Percentiles rank a stretch among this genome's conserved stretches.
Evolutionary conservation across 2,888 invertebrate species (phyloP).

Genomic region (Halocaridina rubra): DNA sequence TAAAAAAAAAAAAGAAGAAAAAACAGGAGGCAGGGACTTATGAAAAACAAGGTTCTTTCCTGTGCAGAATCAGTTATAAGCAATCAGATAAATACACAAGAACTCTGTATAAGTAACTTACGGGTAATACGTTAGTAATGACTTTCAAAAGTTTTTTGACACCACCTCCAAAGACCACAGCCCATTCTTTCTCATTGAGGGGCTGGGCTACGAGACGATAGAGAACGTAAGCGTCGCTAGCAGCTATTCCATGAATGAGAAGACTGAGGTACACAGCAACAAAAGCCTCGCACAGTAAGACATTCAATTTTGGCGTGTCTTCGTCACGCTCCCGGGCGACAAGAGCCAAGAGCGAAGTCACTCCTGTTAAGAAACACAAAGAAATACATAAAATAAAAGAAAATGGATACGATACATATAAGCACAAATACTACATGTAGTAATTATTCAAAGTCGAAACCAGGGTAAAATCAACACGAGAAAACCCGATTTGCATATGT

Average conservation of each 20-base stretch:
- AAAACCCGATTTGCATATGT: too few species aligned
- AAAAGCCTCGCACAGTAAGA: constrained; percentile 92
- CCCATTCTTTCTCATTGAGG: constrained; percentile 83
- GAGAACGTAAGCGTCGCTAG: constrained; percentile 88
- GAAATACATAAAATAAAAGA: too few species aligned
- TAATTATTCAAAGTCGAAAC: too few species aligned
- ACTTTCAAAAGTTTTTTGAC: constrained; percentile 86
- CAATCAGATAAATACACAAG: too few species aligned
- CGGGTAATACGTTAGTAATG: constrained; percentile 71
- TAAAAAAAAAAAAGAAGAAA: too few species aligned
- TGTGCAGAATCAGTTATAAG: too few species aligned
- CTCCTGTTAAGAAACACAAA: constrained; percentile 75
- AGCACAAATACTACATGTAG: too few species aligned
- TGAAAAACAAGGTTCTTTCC: too few species aligned
- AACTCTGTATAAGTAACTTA: constrained; percentile 10
- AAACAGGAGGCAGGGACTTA: too few species aligned
- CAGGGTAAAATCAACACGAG: too few species aligned
- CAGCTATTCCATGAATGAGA: constrained; percentile 90
- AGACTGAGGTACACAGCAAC: constrained; percentile 93
- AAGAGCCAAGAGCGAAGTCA: constrained; percentile 89
- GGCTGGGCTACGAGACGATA: constrained; percentile 87
- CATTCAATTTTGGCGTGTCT: constrained; percentile 89
- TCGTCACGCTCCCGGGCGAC: constrained; percentile 94
- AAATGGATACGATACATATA: too few species aligned
- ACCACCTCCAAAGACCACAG: constrained; percentile 88